These are phyloP conservation scores for Myotis brandtii DNA, from an alignment of 2,113 vertebrate genomes.

Conservation along the genomic window DNA sequence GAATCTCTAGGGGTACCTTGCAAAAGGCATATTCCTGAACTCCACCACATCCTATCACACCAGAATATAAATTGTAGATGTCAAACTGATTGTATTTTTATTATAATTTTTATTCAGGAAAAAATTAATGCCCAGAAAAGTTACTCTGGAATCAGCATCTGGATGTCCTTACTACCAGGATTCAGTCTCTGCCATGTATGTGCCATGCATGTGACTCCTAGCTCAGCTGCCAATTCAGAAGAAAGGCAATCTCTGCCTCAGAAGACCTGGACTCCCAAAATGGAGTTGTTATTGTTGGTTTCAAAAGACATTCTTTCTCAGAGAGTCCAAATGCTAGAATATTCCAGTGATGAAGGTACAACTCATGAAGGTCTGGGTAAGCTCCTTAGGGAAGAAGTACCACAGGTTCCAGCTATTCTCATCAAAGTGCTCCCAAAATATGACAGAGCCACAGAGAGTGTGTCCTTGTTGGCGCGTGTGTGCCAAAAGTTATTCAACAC, in stretches of 20 bases:
- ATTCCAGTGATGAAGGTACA: constrained; percentile 97
- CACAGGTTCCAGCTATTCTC: constrained; percentile 93
- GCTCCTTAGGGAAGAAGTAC: constrained; percentile 92
- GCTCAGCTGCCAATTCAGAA: constrained; percentile 93
- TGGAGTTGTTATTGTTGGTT: constrained; percentile 89
- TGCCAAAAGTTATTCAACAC: constrained; percentile 94
- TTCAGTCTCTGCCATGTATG: constrained; percentile 92
- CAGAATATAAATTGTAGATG: background rate
- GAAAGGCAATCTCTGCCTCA: constrained; percentile 92
- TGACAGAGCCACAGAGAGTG: constrained; percentile 90
- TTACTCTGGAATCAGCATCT: constrained; percentile 94
- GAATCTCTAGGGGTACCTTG: background rate
- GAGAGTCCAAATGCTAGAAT: constrained; percentile 94
- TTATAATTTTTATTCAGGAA: background rate
- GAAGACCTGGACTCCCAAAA: constrained; percentile 94
- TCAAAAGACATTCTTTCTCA: constrained; percentile 95
- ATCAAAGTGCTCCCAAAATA: constrained; percentile 94
- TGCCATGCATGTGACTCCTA: constrained; percentile 89
- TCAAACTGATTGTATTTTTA: background rate
- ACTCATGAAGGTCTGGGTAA: constrained; percentile 93
- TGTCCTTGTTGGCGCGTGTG: constrained; percentile 95
- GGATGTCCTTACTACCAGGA: constrained; percentile 90
- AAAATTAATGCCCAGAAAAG: constrained; percentile 86
- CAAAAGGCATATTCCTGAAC: background rate
- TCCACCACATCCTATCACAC: background rate